Percentiles rank a stretch among this genome's conserved stretches.
Evolutionary conservation across 1,140 invertebrate genomes (phyloP).

Genomic region (Cylas formicarius): DNA sequence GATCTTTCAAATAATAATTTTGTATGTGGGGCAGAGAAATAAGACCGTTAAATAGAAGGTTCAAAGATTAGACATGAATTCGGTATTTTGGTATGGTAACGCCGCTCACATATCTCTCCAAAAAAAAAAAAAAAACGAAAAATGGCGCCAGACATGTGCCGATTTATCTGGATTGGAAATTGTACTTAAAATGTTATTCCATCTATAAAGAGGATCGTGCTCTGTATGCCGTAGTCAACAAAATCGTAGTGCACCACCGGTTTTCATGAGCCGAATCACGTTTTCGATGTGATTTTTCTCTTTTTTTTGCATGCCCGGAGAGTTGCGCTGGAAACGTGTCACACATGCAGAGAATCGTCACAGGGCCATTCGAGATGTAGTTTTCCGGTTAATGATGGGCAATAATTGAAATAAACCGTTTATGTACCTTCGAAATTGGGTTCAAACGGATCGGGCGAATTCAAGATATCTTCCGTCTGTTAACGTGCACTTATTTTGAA

Average conservation of each 20-base stretch:
- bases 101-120: too few species aligned
- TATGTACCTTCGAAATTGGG: too few species aligned
- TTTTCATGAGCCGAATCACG: conserved; percentile 21
- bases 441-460: too few species aligned
- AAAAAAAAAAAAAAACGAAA: conserved; percentile 2
- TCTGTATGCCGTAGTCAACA: not conserved
- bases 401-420: too few species aligned
- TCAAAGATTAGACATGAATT: too few species aligned
- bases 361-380: not conserved
- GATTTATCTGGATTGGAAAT: conserved; percentile 16
- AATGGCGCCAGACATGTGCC: conserved; percentile 4
- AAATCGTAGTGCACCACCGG: conserved; percentile 4
- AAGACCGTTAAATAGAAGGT: too few species aligned
- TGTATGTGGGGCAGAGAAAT: too few species aligned
- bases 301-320: not conserved
- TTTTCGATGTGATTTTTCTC: conserved; percentile 14
- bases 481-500: too few species aligned
- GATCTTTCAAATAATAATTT: too few species aligned
- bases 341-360: conserved; percentile 9
- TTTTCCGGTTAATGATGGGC: conserved; percentile 1
- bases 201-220: conserved; percentile 14
- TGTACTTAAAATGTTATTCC: conserved; percentile 20
- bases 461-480: too few species aligned
- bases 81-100: too few species aligned
- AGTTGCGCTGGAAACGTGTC: conserved; percentile 15